Evolutionary conservation across 2,888 invertebrate species (phyloP).

Genomic region (Capitulum mitella): DNA sequence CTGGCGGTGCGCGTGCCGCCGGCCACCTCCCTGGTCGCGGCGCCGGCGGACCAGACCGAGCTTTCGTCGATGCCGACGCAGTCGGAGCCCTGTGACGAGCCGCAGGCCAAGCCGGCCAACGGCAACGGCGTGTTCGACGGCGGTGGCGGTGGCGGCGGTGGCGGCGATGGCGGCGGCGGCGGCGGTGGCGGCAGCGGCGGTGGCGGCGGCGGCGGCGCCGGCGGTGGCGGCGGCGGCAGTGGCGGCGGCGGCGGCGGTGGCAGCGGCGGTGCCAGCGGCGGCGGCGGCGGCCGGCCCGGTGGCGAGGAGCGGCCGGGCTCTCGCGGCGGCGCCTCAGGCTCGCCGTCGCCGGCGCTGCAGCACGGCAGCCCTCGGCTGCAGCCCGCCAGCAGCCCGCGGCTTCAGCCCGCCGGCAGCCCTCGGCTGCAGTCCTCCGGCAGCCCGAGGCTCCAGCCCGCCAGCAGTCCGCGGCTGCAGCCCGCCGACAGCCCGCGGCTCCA

Average conservation of each 20-base stretch:
- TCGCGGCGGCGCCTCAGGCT: constrained; percentile 34
- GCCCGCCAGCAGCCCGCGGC: constrained; percentile 31
- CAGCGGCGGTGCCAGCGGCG: too few relatives aligned
- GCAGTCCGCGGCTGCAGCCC: constrained; percentile 34
- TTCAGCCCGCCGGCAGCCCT: constrained; percentile 29
- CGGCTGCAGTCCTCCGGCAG: too few relatives aligned
- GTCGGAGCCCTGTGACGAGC: constrained; percentile 37
- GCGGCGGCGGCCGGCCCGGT: constrained; percentile 41
- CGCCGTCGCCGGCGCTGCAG: constrained; percentile 29
- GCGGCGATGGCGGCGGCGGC: too few relatives aligned
- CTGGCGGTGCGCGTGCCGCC: constrained; percentile 46
- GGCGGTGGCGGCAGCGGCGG: too few relatives aligned
- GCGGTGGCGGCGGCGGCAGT: too few relatives aligned
- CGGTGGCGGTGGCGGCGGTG: constrained; percentile 41
- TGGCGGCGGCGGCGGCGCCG: too few relatives aligned
- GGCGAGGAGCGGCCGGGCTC: constrained; percentile 39
- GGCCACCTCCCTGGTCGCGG: constrained; percentile 45
- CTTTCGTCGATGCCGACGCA: constrained; percentile 38
- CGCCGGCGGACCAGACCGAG: constrained; percentile 37
- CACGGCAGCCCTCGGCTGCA: constrained; percentile 30
- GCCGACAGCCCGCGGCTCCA: constrained; percentile 30
- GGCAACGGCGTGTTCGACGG: constrained; percentile 54
- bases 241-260: too few relatives aligned
- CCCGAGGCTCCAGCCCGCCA: constrained; percentile 29
- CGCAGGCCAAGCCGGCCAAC: constrained; percentile 36